Evolutionary conservation across 2,888 invertebrate genomes (phyloP), one percentile per base, ranked within the genome.

Genomic region (Phrixothrix hirtus): DNA sequence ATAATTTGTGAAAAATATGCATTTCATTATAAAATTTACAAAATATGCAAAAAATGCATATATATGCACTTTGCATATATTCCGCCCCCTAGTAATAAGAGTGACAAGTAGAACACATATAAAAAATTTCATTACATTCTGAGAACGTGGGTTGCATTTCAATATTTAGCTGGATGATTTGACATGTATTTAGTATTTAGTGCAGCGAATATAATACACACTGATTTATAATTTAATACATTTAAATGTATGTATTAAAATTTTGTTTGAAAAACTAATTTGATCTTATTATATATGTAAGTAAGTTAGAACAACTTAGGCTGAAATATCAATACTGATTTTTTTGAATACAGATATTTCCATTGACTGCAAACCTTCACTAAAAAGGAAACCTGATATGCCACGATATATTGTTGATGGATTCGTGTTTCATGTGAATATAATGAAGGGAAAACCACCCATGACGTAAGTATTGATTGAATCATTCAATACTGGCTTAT

Each of bases 391-490:
- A 62, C 66, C 65, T 13, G 69, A 73, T 58, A 74, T 73, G 71
- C 74, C 75, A 9, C 61, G 75, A 37, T 75, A 74, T 61, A 74
- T 75, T 37, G 73, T 75, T 14, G 74, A 75, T 62, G 75, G 75
- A 55, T 75, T 73, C 59, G 75, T 75, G 21, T 75, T 75, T 64
- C 75, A 75, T 54, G 74, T 74, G 17, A 75, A 75, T 64, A 73
- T 73, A 46, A 71, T 69, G 32, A 75, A 75, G 65, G 75, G 75
- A 54, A 71, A 67, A 38, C 74, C 73, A 7, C 69, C 68, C 7
- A 74, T 74, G 73, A 71, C 70, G 74, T 75, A 68, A 72, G 73
- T 65, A 59, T n/a, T n/a, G n/a, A n/a, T n/a, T n/a, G n/a, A n/a
- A n/a, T n/a, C n/a, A n/a, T n/a, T n/a, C n/a, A n/a, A n/a, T n/a